phyloP scores from a whole-genome alignment of 1,140 invertebrate species.

The Forficula auricularia region DNA sequence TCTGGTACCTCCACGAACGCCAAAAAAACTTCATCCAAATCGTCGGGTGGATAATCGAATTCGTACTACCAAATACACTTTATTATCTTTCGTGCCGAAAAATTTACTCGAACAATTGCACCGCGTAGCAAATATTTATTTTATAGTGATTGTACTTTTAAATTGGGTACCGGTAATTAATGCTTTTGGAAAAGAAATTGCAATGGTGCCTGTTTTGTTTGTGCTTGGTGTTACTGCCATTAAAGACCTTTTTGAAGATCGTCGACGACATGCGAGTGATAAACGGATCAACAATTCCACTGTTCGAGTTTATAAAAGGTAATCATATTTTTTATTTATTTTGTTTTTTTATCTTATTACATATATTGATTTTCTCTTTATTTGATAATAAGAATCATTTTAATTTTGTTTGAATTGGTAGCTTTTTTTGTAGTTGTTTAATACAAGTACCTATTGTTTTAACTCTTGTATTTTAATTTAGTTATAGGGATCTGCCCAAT shows the following conservation, averaged over 20 bases:
- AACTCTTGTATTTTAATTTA: no score
- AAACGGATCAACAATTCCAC: conserved; percentile 84
- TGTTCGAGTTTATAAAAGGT: conserved; percentile 80
- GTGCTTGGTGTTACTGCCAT: conserved; percentile 90
- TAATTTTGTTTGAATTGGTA: no score
- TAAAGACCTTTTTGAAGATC: conserved; percentile 94
- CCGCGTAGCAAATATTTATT: conserved; percentile 93
- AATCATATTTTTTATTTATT: conserved; percentile 6
- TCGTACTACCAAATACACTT: conserved; percentile 89
- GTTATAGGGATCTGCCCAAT: no score
- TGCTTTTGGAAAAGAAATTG: conserved; percentile 91
- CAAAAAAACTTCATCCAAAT: conserved; percentile 67
- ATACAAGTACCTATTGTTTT: no score
- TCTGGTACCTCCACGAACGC: conserved; percentile 55
- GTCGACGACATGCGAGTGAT: conserved; percentile 71
- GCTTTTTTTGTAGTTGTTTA: no score
- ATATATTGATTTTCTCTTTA: neutral
- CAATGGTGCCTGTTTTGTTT: conserved; percentile 86
- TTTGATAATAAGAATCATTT: neutral
- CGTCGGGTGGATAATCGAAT: conserved; percentile 60
- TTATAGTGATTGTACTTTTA: conserved; percentile 87
- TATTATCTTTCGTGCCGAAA: conserved; percentile 85
- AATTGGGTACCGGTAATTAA: conserved; percentile 89
- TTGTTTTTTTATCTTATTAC: neutral
- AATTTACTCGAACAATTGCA: conserved; percentile 97